A percentile compares a stretch with the other conserved stretches of the same genome.
Conservation (phyloP, 2,113 vertebrate genomes). For the Otus sunia region DNA sequence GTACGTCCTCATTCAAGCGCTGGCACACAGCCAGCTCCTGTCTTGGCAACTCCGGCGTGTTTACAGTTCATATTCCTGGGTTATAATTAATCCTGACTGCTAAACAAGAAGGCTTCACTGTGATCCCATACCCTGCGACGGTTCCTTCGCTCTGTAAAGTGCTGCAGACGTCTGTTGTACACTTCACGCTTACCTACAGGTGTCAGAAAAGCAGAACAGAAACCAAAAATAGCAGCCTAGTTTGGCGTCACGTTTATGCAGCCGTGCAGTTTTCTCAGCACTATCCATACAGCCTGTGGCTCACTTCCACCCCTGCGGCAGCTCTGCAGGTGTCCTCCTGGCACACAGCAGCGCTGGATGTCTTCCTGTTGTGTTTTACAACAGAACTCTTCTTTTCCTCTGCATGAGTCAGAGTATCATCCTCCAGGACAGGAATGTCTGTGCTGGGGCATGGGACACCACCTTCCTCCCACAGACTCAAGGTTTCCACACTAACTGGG, state of each 20-base stretch:
- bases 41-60: neutral
- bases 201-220: neutral
- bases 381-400: constrained; percentile 16
- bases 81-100: neutral
- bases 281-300: constrained; percentile 21
- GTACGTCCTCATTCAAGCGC: neutral
- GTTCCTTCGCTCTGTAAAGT: neutral
- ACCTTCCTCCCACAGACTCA: neutral
- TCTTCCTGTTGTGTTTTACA: constrained; percentile 36
- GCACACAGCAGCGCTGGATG: neutral
- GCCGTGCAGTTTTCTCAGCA: neutral
- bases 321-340: constrained; percentile 55
- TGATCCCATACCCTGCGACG: neutral
- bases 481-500: neutral
- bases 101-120: neutral
- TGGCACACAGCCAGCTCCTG: neutral
- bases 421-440: neutral
- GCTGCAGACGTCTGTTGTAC: neutral
- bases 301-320: constrained; percentile 55
- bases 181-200: neutral
- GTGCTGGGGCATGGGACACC: neutral
- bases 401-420: neutral
- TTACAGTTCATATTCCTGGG: neutral
- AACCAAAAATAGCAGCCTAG: neutral
- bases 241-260: neutral